Base-by-base conservation (phyloP, 2,797 vertebrate species). In the Setipinna tenuifilis region DNA sequence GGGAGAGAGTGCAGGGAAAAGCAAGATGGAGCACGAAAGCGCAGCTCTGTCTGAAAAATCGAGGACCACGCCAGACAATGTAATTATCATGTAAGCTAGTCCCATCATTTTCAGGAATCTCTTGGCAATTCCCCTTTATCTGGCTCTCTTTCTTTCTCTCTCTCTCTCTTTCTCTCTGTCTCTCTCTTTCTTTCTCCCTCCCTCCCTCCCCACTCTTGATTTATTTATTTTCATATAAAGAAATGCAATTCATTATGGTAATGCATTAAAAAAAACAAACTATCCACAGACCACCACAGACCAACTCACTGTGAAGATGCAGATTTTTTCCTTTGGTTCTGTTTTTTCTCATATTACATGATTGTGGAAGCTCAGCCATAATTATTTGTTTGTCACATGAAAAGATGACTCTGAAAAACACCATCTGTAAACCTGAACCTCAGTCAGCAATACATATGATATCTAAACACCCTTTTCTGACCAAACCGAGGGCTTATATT, bases 41-140 rank as follows among this genome's bases (percentile, higher is more conserved):
- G 84, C 61, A 65, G 86, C 89, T 86, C 84, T 90, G 86, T 89
- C 85, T 87, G 83, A 84, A 86, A 88, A 90, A 89, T 86, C 86
- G 87, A 88, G 86, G 54, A 54, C 81, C 85, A 82, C 19, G 85
- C 68, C 57, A 90, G 83, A 85, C 90, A 87, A 85, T 87, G 83
- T 90, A 90, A 85, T 90, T 92, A 91, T 87, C 85, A 89, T 88
- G 89, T 85, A 89, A 91, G 92, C 89, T 83, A 85, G 88, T 83
- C 88, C 81, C 87, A 90, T 90, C 87, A 89, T 90, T 90, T 89
- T 48, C 12, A 83, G 82, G 83, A 87, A 86, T 86, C 90, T 89
- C 46, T 82, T 85, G 28, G 31, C 23, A 83, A 84, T 46, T 62
- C 3, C 19, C 71, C 71, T 44, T 78, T 78, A 78, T 78, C 71